Base-by-base conservation (phyloP, 2,797 vertebrate genomes). In the Gobionotothen gibberifrons region DNA sequence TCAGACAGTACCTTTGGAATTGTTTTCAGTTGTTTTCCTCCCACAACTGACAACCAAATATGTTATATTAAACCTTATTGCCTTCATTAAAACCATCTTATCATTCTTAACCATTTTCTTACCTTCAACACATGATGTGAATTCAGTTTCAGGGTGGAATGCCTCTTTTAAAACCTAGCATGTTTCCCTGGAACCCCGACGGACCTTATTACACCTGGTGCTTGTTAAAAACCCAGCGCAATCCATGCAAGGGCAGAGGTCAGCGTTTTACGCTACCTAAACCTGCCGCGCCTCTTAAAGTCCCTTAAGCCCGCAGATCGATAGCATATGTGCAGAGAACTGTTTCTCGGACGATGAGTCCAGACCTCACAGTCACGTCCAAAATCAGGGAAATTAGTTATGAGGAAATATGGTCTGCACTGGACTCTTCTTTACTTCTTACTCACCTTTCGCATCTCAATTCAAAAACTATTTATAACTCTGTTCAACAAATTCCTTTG, bases 221-320 rank as follows among this genome's bases (percentile, higher is more conserved):
- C 87, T 92, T 56, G 86, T 92, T 92, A 92, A 85, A 72, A 67
- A 72, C 15, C 46, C 60, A 48, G 72, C 22, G 65, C 81, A 70
- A 82, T 86, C 66, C 67, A 80, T 69, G 66, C 71, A 9, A 69
- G 87, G 87, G 85, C 82, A 88, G 16, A 79, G 87, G 78, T 89
- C 76, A 55, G 12, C 14, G 58, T 86, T 91, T 89, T 89, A 89
- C 0, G 83, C 86, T 88, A 91, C 88, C 88, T 88, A 85, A 90
- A 88, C 76, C 82, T 83, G 81, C 85, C 78, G 69, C 83, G 70
- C 74, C 85, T 83, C 86, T 78, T 12, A 76, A 72, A 84, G 66
- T 80, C 76, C 77, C 75, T 55, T 74, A 85, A 87, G 79, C 78
- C 82, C 4, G 63, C 72, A 86, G 88, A 92, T 90, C 75, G 72